Conservation (phyloP, 2,113 vertebrate species). For the Ploceus nigricollis region DNA sequence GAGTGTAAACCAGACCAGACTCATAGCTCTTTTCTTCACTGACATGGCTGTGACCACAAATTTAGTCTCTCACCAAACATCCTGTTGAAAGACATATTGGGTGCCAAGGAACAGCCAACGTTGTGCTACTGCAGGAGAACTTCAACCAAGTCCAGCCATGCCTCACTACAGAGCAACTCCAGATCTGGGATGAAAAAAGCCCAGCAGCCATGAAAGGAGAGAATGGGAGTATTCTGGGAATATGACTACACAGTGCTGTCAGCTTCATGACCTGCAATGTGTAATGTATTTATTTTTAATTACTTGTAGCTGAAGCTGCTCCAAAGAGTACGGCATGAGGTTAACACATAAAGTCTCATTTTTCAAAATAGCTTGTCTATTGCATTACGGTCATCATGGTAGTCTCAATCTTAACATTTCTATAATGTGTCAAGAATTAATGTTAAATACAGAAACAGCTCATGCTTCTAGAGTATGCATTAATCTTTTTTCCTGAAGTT, state of each 20-base stretch:
- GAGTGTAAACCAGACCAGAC: not conserved
- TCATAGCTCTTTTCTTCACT: not conserved
- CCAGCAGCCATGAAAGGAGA: not conserved
- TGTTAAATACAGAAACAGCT: not conserved
- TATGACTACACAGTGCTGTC: not conserved
- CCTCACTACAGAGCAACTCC: not conserved
- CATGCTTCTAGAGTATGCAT: not conserved
- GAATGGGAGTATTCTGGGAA: not conserved
- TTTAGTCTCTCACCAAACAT: not conserved
- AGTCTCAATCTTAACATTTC: not conserved
- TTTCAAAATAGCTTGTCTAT: not conserved
- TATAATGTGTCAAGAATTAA: not conserved
- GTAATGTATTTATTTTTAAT: not conserved
- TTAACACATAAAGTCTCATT: not conserved
- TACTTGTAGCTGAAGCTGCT: not conserved
- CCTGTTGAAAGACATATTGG: not conserved
- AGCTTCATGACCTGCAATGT: accelerated
- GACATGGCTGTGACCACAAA: not conserved
- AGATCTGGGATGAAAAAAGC: not conserved
- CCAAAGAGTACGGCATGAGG: not conserved
- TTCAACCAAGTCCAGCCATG: not conserved
- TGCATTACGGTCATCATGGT: not conserved
- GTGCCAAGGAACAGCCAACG: not conserved
- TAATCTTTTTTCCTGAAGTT: not conserved
- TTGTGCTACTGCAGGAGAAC: not conserved